These are phyloP conservation scores for Nephrotoma flavescens DNA, from an alignment of 2,888 invertebrate species.

Conservation along the genomic window DNA sequence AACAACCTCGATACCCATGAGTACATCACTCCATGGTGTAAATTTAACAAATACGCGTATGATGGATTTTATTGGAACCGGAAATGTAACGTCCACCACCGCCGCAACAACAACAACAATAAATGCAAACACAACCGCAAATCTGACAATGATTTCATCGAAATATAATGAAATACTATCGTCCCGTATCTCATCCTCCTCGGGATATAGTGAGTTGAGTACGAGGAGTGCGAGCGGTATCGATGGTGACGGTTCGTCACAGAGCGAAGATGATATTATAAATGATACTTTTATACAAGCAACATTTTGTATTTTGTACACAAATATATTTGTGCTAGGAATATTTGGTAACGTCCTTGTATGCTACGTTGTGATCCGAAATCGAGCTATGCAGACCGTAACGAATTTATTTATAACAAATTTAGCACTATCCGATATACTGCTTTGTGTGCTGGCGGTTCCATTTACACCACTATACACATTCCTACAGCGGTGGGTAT, in stretches of 20 bases:
- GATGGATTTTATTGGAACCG: neutral
- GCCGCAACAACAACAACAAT: neutral
- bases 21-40: neutral
- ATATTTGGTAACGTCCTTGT: conserved; percentile 82
- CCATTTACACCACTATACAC: conserved; percentile 94
- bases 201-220: neutral
- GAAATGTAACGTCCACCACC: neutral
- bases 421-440: conserved; percentile 85
- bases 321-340: conserved; percentile 75
- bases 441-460: conserved; percentile 84
- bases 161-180: neutral
- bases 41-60: neutral
- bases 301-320: conserved; percentile 41
- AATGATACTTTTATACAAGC: conserved; percentile 13
- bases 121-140: neutral
- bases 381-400: conserved; percentile 93
- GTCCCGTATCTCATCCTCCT: neutral
- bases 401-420: conserved; percentile 97
- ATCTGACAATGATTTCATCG: neutral
- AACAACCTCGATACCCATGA: neutral
- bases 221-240: neutral
- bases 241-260: neutral
- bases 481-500: conserved; percentile 84
- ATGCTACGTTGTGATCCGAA: conserved; percentile 83
- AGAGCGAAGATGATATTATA: conserved; percentile 9